A percentile compares a stretch with the other conserved stretches of the same genome.
Conservation (phyloP, 2,113 vertebrate species). For the Alligator sinensis region DNA sequence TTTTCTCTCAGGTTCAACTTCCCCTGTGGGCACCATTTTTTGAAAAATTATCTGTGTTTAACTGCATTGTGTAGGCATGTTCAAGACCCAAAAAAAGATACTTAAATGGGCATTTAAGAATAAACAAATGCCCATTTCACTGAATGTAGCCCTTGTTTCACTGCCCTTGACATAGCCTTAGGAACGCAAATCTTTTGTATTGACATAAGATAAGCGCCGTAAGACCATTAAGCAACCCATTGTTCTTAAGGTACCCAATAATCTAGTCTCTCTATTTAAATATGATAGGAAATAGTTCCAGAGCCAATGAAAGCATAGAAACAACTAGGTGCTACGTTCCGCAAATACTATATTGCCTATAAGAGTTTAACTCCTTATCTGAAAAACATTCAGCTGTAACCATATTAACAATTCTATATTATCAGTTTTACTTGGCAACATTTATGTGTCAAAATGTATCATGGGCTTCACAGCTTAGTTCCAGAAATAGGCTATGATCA, state of each 20-base stretch:
- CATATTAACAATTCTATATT: conserved; percentile 47
- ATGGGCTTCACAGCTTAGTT: conserved; percentile 42
- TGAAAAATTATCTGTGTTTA: conserved; percentile 25
- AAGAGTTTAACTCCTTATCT: conserved; percentile 61
- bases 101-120: conserved; percentile 66
- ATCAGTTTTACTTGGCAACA: conserved; percentile 66
- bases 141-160: conserved; percentile 78
- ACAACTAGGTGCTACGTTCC: conserved; percentile 47
- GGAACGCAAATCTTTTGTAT: conserved; percentile 73
- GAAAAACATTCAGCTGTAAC: conserved; percentile 44
- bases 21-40: conserved; percentile 30
- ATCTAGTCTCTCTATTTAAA: conserved; percentile 72
- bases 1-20: conserved; percentile 56
- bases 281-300: conserved; percentile 67
- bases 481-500: conserved; percentile 69
- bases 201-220: conserved; percentile 81
- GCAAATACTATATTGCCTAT: conserved; percentile 56
- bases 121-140: conserved; percentile 6
- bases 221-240: conserved; percentile 69
- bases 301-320: conserved; percentile 67
- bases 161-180: conserved; percentile 73
- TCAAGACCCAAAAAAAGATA: conserved; percentile 59
- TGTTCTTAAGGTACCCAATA: conserved; percentile 70
- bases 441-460: conserved; percentile 43
- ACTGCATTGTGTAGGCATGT: conserved; percentile 38